Evolutionary conservation across 2,797 vertebrate genomes (phyloP).

Genomic region (Jordanella pulchra): DNA sequence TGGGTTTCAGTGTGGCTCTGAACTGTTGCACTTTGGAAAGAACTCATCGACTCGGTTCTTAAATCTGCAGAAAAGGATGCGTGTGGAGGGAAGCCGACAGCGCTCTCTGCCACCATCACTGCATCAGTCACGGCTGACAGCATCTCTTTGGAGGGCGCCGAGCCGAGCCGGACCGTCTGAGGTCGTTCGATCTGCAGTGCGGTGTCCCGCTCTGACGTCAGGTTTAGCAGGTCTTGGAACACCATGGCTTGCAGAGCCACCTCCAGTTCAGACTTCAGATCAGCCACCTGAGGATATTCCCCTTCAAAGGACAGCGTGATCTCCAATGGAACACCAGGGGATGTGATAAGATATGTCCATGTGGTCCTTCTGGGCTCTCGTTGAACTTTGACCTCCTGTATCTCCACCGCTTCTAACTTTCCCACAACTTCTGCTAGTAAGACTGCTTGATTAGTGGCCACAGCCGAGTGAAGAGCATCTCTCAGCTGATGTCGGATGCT

Average conservation of each 20-base stretch:
- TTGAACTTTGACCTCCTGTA: slow-evolving; percentile 78
- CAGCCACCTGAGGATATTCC: slow-evolving; percentile 80
- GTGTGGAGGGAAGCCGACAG: slow-evolving; percentile 44
- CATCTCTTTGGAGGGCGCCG: slow-evolving; percentile 51
- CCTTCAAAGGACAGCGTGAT: slow-evolving; percentile 82
- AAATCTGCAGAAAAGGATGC: slow-evolving; percentile 60
- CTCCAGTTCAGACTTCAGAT: slow-evolving; percentile 82
- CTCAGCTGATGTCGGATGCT: slow-evolving; percentile 81
- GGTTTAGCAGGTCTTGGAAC: slow-evolving; percentile 79
- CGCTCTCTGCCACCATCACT: slow-evolving; percentile 64
- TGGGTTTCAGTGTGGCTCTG: slow-evolving; percentile 53
- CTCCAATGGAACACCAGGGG: slow-evolving; percentile 78
- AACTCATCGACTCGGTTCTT: slow-evolving; percentile 60
- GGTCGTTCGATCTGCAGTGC: slow-evolving; percentile 50
- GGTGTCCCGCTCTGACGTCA: slow-evolving; percentile 75
- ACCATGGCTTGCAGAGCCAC: slow-evolving; percentile 82
- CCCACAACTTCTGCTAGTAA: slow-evolving; percentile 83
- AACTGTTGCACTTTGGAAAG: slow-evolving; percentile 55
- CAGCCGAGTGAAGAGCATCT: slow-evolving; percentile 80
- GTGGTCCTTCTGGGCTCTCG: slow-evolving; percentile 75
- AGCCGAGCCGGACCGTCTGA: slow-evolving; percentile 56
- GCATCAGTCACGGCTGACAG: slow-evolving; percentile 66
- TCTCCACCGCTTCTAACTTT: slow-evolving; percentile 74
- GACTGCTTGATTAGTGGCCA: slow-evolving; percentile 79
- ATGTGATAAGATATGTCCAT: slow-evolving; percentile 84